Percentiles rank a stretch among this genome's conserved stretches.
phyloP scores from a whole-genome alignment of 1,140 invertebrate genomes.

The Aphelinus atriplicis region DNA sequence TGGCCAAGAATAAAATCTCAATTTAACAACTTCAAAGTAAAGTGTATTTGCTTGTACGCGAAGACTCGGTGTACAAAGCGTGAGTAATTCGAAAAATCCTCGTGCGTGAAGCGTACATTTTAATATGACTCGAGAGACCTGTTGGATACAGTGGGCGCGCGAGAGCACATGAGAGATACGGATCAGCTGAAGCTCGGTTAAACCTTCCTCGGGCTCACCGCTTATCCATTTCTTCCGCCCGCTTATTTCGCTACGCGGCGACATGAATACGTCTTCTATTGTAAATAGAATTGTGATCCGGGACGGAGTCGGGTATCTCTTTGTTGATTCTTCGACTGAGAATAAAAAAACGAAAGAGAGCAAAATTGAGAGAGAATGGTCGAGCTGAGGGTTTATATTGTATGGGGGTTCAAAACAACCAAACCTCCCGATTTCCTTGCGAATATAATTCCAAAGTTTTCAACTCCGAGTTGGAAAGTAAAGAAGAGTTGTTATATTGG shows the following conservation, averaged over 20 bases:
- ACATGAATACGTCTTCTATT: conserved; percentile 28
- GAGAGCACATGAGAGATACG: too few relatives aligned
- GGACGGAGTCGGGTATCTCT: not conserved
- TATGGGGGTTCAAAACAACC: conserved; percentile 2
- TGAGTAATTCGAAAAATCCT: too few relatives aligned
- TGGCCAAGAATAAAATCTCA: too few relatives aligned
- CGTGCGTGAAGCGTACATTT: too few relatives aligned
- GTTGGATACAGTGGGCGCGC: too few relatives aligned
- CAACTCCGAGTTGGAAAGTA: conserved; percentile 28
- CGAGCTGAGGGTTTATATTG: not conserved
- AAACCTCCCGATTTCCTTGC: conserved; percentile 31
- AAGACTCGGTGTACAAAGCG: too few relatives aligned
- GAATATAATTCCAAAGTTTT: conserved; percentile 32
- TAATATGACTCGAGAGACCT: too few relatives aligned
- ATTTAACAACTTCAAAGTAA: too few relatives aligned
- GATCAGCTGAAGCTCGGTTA: not conserved
- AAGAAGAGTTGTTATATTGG: conserved; percentile 38
- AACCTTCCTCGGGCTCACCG: not conserved
- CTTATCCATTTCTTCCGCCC: not conserved
- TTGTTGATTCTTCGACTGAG: not conserved
- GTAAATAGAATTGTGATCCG: conserved; percentile 5
- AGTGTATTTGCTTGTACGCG: too few relatives aligned
- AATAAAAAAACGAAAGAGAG: not conserved
- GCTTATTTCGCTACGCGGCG: not conserved
- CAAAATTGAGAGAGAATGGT: not conserved